Conservation (phyloP, 2,113 vertebrate genomes). For the Thunnus maccoyii region DNA sequence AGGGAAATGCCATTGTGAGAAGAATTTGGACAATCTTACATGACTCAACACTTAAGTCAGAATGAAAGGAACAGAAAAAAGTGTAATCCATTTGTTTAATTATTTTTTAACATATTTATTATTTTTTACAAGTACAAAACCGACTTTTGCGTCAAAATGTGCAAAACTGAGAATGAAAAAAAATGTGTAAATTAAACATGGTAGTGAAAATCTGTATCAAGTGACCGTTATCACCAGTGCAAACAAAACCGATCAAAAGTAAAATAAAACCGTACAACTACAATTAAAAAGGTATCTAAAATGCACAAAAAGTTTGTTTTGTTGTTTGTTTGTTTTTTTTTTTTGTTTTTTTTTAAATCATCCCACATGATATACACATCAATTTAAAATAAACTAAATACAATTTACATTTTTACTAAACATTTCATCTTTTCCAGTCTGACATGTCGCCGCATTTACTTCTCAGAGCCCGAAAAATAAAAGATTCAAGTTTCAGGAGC, state of each 20-base stretch:
- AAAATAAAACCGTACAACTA: not conserved
- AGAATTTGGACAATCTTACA: not conserved
- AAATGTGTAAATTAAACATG: not conserved
- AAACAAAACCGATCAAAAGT: slow-evolving; percentile 34
- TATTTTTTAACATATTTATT: slow-evolving; percentile 10
- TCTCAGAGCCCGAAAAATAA: not conserved
- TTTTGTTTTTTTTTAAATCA: slow-evolving; percentile 1
- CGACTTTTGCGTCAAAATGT: slow-evolving; percentile 25
- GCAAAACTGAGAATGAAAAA: slow-evolving; percentile 43
- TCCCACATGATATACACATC: slow-evolving; percentile 16
- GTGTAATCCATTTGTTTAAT: slow-evolving; percentile 37
- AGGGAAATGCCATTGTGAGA: not conserved
- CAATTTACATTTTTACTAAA: slow-evolving; percentile 43
- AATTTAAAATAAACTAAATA: slow-evolving; percentile 27
- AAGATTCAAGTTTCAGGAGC: slow-evolving; percentile 14
- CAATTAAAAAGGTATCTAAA: slow-evolving; percentile 21
- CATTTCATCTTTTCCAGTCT: not conserved
- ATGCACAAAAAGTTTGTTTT: slow-evolving; percentile 16
- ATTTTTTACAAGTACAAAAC: slow-evolving; percentile 43
- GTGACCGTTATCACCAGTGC: slow-evolving; percentile 33
- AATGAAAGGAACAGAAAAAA: slow-evolving; percentile 5
- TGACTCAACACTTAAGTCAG: not conserved
- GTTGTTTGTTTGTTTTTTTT: not conserved
- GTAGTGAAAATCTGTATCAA: not conserved
- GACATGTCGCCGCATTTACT: not conserved